Percentiles rank a stretch among this genome's conserved stretches.
These are phyloP conservation scores for Penaeus vannamei DNA, from an alignment of 1,140 invertebrate species.

Conservation along the genomic window DNA sequence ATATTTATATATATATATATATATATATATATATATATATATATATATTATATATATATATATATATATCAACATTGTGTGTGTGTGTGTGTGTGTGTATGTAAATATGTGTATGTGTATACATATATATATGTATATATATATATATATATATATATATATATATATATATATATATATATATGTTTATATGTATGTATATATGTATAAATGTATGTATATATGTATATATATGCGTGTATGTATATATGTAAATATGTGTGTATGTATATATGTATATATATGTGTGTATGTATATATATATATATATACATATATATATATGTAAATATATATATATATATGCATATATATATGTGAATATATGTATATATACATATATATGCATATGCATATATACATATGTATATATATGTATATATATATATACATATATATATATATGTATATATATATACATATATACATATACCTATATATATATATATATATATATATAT, in stretches of 20 bases:
- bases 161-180: neutral
- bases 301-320: neutral
- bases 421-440: too few species aligned
- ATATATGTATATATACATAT: too few species aligned
- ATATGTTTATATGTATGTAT: neutral
- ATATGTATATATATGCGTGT: constrained; percentile 16
- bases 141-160: constrained; percentile 1
- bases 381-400: too few species aligned
- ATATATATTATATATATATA: constrained; percentile 46
- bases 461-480: too few species aligned
- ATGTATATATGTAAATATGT: neutral
- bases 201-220: constrained; percentile 29
- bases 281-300: neutral
- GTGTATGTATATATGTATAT: neutral
- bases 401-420: too few species aligned
- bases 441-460: too few species aligned
- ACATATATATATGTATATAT: constrained; percentile 12
- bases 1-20: constrained; percentile 43
- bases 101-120: constrained; percentile 6
- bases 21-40: constrained; percentile 19
- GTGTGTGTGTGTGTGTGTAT: constrained; percentile 17
- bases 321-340: neutral
- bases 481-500: too few species aligned
- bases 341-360: neutral
- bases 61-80: constrained; percentile 33